These are phyloP conservation scores for Periparus ater DNA, from an alignment of 2,797 vertebrate species.

Conservation along the genomic window DNA sequence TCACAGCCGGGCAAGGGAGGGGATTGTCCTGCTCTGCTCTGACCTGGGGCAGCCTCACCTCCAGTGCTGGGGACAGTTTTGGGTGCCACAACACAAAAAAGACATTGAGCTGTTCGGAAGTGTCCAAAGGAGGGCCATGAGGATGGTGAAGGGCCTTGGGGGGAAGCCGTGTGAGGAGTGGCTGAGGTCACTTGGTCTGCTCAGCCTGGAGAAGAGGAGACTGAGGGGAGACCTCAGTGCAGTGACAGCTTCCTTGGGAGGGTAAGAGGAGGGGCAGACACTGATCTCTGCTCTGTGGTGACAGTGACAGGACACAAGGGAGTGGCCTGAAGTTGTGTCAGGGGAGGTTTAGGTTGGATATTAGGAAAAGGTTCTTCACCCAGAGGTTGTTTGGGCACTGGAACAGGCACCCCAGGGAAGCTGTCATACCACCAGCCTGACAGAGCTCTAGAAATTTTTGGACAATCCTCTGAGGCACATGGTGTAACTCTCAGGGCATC, in stretches of 20 bases:
- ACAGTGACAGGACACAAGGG: rapidly evolving
- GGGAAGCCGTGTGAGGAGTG: too few relatives aligned
- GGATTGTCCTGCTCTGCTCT: background rate
- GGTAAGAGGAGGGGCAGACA: background rate
- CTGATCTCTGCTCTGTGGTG: rapidly evolving
- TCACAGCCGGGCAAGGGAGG: background rate
- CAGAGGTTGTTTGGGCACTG: background rate
- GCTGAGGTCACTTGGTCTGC: too few relatives aligned
- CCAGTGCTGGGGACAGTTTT: rapidly evolving
- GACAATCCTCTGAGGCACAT: background rate
- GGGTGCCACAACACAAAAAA: background rate
- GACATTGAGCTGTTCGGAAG: background rate
- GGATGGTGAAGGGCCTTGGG: too few relatives aligned
- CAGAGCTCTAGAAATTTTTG: background rate
- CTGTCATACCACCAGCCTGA: background rate
- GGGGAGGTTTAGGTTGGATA: background rate
- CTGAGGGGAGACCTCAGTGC: background rate
- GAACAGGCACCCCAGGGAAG: background rate
- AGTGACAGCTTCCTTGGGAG: background rate
- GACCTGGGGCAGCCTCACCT: background rate
- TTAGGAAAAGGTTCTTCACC: background rate
- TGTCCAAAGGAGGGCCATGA: background rate
- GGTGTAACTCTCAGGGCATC: background rate
- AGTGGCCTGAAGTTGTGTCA: background rate
- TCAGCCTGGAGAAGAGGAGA: background rate